A percentile compares a stretch with the other conserved stretches of the same genome.
Evolutionary conservation across 2,888 invertebrate species (phyloP).

Genomic region (Mechanitis mazaeus): DNA sequence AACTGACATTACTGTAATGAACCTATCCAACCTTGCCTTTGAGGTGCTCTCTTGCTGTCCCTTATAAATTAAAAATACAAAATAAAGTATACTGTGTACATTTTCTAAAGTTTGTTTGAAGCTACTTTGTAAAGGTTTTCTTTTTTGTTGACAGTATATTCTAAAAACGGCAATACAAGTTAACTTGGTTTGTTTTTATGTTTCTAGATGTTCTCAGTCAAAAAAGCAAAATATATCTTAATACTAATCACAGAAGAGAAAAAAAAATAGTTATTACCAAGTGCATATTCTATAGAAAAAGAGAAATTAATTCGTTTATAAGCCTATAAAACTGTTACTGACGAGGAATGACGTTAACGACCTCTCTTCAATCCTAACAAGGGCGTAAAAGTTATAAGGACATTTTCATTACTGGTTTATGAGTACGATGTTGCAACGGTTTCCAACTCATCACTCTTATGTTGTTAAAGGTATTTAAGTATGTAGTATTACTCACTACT

Average conservation of each 20-base stretch:
- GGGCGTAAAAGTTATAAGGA: slow-evolving; percentile 30
- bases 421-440: slow-evolving; percentile 1
- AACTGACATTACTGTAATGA: slow-evolving; percentile 24
- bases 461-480: neutral
- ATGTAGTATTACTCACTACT: too few species aligned
- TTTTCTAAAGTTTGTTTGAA: neutral
- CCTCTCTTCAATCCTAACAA: slow-evolving; percentile 37
- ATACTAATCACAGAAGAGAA: too few species aligned
- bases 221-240: too few species aligned
- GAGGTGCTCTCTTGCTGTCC: slow-evolving; percentile 10
- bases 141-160: neutral
- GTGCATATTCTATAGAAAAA: slow-evolving; percentile 2
- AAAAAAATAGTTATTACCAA: too few species aligned
- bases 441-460: slow-evolving; percentile 1
- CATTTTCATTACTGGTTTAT: slow-evolving; percentile 25
- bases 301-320: slow-evolving; percentile 12
- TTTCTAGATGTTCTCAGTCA: too few species aligned
- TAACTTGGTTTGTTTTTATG: too few species aligned
- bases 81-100: slow-evolving; percentile 10
- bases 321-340: slow-evolving; percentile 3
- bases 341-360: slow-evolving; percentile 34
- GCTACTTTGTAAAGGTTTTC: neutral
- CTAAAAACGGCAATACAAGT: neutral
- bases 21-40: slow-evolving; percentile 19
- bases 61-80: slow-evolving; percentile 30